phyloP scores from a whole-genome alignment of 2,113 vertebrate genomes.

The Siniperca chuatsi region DNA sequence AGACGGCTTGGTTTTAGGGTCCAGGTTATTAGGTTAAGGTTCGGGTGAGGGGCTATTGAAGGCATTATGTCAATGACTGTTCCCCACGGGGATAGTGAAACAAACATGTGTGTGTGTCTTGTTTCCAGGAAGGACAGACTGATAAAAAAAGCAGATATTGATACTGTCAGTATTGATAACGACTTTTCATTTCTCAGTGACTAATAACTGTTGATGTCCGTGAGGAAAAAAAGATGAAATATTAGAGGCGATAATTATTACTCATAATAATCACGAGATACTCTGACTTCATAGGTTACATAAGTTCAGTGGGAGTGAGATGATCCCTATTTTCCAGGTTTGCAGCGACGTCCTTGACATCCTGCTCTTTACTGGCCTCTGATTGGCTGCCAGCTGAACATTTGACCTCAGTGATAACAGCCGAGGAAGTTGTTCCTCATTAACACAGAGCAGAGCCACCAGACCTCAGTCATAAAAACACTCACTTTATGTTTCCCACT shows the following conservation, averaged over 20 bases:
- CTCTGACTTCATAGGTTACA: neutral
- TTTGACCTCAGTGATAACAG: constrained; percentile 63
- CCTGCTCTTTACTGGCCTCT: neutral
- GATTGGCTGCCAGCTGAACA: constrained; percentile 41
- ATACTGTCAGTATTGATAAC: neutral
- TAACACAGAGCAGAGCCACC: constrained; percentile 9
- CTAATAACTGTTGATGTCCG: neutral
- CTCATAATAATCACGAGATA: neutral
- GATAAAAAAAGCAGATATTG: neutral
- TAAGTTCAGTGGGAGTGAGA: neutral
- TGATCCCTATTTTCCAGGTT: neutral
- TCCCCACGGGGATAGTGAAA: too few species aligned
- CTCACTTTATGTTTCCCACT: neutral
- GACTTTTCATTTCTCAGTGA: neutral
- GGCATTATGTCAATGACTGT: too few species aligned
- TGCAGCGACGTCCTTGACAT: neutral
- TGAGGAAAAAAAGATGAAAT: neutral
- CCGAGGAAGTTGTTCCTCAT: constrained; percentile 62
- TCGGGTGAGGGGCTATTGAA: too few species aligned
- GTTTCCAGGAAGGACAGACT: constrained; percentile 5
- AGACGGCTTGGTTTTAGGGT: too few species aligned
- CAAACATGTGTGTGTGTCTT: neutral
- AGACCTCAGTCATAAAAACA: constrained; percentile 17
- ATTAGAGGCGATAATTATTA: too few species aligned
- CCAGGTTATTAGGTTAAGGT: too few species aligned